Conservation (phyloP, 2,113 vertebrate species). For the Raphicerus campestris region DNA sequence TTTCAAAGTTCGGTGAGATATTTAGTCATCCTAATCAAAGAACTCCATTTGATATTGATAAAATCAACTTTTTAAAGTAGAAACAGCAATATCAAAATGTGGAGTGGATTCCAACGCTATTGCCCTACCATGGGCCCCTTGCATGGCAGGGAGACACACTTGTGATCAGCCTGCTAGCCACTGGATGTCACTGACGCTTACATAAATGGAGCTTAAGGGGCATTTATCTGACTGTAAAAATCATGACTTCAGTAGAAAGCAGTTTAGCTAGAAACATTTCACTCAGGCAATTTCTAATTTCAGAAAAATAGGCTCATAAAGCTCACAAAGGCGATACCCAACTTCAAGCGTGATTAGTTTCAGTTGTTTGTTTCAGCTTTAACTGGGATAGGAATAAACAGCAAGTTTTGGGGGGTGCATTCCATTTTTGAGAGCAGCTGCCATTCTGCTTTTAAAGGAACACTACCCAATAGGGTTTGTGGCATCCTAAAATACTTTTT, state of each 20-base stretch:
- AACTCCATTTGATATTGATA: background rate
- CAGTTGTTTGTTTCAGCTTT: constrained; percentile 83
- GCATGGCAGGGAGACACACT: constrained; percentile 45
- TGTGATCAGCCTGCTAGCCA: constrained; percentile 80
- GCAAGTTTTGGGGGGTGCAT: constrained; percentile 67
- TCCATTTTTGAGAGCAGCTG: constrained; percentile 76
- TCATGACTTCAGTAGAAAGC: constrained; percentile 80
- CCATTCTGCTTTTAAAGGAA: constrained; percentile 71
- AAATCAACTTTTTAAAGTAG: constrained; percentile 40
- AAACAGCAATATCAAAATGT: background rate
- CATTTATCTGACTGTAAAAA: constrained; percentile 84
- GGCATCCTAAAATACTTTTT: background rate
- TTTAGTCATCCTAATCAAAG: constrained; percentile 30
- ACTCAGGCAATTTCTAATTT: constrained; percentile 85
- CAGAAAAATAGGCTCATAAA: constrained; percentile 86
- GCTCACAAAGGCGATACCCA: constrained; percentile 82
- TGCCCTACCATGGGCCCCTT: constrained; percentile 29
- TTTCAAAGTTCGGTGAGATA: constrained; percentile 34
- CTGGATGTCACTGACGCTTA: constrained; percentile 84
- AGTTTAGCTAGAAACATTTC: constrained; percentile 81
- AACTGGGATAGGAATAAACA: constrained; percentile 79
- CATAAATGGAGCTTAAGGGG: constrained; percentile 75
- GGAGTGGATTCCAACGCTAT: background rate
- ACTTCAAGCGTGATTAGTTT: constrained; percentile 85
- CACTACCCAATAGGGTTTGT: constrained; percentile 40